phyloP scores from a whole-genome alignment of 2,888 invertebrate species.

The Lottia gigantea region DNA sequence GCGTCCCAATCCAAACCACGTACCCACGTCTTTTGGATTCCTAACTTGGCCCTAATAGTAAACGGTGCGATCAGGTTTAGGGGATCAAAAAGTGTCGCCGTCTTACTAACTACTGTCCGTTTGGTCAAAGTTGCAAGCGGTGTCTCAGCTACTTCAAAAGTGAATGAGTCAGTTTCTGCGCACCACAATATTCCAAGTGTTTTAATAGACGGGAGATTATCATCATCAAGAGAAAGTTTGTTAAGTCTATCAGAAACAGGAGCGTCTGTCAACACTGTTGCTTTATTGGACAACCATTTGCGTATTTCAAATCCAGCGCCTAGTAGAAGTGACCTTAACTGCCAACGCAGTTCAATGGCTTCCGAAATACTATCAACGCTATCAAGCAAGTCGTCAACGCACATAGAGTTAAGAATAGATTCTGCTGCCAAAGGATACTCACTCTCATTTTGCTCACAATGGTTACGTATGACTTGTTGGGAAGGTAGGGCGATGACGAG shows the following conservation, averaged over 20 bases:
- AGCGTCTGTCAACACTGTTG: no score
- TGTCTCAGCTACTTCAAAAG: background rate
- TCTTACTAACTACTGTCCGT: background rate
- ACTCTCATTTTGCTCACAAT: background rate
- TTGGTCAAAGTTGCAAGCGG: background rate
- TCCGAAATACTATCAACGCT: background rate
- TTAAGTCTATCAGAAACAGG: no score
- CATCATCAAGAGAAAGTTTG: constrained; percentile 3
- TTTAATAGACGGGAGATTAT: background rate
- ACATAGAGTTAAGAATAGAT: background rate
- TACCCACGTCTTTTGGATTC: background rate
- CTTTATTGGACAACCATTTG: background rate
- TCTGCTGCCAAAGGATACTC: background rate
- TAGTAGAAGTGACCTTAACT: no score
- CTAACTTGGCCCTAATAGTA: background rate
- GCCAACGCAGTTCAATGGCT: background rate
- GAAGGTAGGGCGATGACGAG: background rate
- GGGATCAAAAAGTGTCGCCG: background rate
- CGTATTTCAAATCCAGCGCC: no score
- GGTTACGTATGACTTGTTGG: background rate
- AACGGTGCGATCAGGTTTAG: background rate
- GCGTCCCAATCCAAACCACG: background rate
- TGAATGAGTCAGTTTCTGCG: background rate
- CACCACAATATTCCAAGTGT: background rate
- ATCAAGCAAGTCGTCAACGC: background rate